Base-by-base conservation (phyloP, 1,140 invertebrate species). In the Arctopsyche grandis region DNA sequence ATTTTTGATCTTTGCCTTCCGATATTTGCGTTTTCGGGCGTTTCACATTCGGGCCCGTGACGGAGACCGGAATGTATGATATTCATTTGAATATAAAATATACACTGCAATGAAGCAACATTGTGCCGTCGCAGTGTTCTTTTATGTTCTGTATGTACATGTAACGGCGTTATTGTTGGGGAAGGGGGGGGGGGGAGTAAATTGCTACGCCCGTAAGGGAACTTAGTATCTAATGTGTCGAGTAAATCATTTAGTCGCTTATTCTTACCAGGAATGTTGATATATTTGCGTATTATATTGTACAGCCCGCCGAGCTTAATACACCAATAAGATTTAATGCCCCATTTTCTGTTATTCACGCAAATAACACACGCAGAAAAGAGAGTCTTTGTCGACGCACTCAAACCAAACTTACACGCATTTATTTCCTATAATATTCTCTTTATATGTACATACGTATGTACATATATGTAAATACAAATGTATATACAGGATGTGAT, bases 241-340 rank as follows among this genome's bases (percentile, higher is more conserved):
- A 82, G 81, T 82, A 82, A 82, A 82, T 82, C 81, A 82, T 82
- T 79, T 82, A 82, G 66, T 81, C 80, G 80, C 80, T 81, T 81
- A 81, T 81, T 81, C 77, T 79, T 69, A 69, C 74, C 69, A 70
- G 75, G 80, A 81, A 81, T 81, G 80, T 79, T 78, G 75, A 75
- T 79, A 79, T 78, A 79, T 81, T 74, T 79, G 38, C 75, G 69
- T 70, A 38, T 74, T 19, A 22, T 79, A 76, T 79, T 38, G 66
- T 70, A 73, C 69, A 60, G 77, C 69, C 38, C 43, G 58, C 73
- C 24, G 43, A 43, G 60, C 71, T 74, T 81, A 79, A 81, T 79
- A 81, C 60, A 76, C 77, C 75, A 69, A 52, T 69, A 73, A 80
- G 75, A 75, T 69, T 80, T 73, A 76, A 76, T 76, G 74, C 74